Percentiles rank a stretch among this genome's conserved stretches.
These are phyloP conservation scores for Meghimatium bilineatum DNA, from an alignment of 2,888 invertebrate species.

Conservation along the genomic window DNA sequence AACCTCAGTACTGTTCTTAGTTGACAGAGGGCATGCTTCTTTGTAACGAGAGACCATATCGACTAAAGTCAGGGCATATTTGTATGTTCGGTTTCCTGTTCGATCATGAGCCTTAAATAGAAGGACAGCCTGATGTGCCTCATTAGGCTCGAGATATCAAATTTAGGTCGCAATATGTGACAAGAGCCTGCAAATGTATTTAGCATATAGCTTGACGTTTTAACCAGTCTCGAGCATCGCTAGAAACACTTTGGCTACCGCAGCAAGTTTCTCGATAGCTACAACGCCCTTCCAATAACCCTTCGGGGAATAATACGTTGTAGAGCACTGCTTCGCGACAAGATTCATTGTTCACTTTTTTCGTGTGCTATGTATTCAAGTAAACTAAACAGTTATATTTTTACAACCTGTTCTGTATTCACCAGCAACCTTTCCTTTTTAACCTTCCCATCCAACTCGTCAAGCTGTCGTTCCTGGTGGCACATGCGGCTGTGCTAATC, in stretches of 20 bases:
- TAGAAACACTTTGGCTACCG: not conserved
- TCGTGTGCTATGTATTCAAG: not conserved
- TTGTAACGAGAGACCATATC: constrained; percentile 11
- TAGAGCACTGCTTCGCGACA: not conserved
- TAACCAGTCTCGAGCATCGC: not conserved
- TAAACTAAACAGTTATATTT: not conserved
- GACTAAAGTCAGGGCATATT: constrained; percentile 36
- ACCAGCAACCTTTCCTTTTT: too few species aligned
- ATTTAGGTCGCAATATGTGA: not conserved
- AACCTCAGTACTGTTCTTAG: not conserved
- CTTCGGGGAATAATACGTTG: not conserved
- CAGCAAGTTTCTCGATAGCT: not conserved
- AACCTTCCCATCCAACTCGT: too few species aligned
- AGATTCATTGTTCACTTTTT: too few species aligned
- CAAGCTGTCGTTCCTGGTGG: too few species aligned
- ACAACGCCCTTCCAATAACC: not conserved
- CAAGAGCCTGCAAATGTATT: not conserved
- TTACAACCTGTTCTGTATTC: too few species aligned
- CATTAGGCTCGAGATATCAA: not conserved
- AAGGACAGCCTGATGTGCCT: not conserved
- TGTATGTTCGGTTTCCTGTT: too few species aligned
- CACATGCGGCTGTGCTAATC: too few species aligned
- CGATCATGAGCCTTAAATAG: too few species aligned
- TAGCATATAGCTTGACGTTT: not conserved
- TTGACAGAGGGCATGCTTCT: not conserved